Evolutionary conservation across 2,888 invertebrate species (phyloP).

Genomic region (Dinocampus coccinellae): DNA sequence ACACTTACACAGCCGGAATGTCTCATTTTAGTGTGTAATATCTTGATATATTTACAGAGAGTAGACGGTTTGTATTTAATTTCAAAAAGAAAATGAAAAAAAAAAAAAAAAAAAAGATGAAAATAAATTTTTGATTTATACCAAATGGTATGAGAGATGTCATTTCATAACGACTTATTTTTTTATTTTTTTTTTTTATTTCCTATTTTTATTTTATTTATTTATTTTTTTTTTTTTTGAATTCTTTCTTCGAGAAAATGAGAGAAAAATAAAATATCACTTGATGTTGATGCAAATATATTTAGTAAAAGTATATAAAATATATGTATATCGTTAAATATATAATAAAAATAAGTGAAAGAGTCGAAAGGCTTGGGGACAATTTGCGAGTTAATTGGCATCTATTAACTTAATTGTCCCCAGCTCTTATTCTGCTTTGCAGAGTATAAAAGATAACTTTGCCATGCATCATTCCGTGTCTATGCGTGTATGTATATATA

Average conservation of each 20-base stretch:
- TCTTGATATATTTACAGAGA: too few species aligned
- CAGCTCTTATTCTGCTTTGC: constrained; percentile 44
- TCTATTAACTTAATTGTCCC: constrained; percentile 65
- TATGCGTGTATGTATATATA: neutral
- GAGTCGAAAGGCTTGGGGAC: constrained; percentile 36
- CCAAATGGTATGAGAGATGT: neutral
- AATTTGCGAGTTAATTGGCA: constrained; percentile 65
- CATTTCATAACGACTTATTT: too few species aligned
- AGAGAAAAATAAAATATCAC: too few species aligned
- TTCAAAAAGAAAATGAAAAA: neutral
- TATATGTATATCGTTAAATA: neutral
- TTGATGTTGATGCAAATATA: constrained; percentile 23
- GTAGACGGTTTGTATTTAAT: too few species aligned
- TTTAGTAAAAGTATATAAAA: constrained; percentile 19
- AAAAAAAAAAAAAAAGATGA: neutral
- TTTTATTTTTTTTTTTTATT: too few species aligned
- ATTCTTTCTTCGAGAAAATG: neutral
- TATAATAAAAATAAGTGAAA: constrained; percentile 9
- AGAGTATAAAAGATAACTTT: constrained; percentile 13
- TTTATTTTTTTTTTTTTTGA: neutral
- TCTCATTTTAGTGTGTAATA: too few species aligned
- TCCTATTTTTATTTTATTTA: too few species aligned
- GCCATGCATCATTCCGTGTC: constrained; percentile 45
- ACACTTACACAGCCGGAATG: too few species aligned
- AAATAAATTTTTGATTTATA: neutral